These are phyloP conservation scores for Mythimna lalbum DNA, from an alignment of 2,888 invertebrate genomes.

Conservation along the genomic window DNA sequence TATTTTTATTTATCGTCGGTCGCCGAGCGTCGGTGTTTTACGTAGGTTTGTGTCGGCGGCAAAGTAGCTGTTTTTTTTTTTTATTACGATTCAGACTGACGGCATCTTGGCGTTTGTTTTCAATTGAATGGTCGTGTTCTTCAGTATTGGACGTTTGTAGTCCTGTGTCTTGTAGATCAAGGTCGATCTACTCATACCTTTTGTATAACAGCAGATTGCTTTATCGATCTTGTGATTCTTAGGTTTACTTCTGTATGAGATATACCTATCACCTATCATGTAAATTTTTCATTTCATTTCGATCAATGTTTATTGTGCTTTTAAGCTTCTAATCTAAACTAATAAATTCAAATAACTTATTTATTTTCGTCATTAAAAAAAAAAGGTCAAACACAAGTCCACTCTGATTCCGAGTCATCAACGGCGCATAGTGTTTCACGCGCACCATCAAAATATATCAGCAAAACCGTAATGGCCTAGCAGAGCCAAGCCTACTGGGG, in stretches of 20 bases:
- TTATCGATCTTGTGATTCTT: conserved; percentile 2
- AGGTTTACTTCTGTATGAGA: too few relatives aligned
- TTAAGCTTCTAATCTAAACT: too few relatives aligned
- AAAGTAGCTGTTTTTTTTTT: conserved; percentile 55
- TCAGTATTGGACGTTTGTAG: conserved; percentile 27
- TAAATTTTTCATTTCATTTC: too few relatives aligned
- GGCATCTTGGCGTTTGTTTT: conserved; percentile 45
- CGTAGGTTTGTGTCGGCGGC: conserved; percentile 60
- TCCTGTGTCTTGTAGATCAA: conserved; percentile 28
- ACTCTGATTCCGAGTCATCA: too few relatives aligned
- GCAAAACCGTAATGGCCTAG: too few relatives aligned
- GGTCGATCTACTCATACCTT: conserved; percentile 10
- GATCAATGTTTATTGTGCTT: too few relatives aligned
- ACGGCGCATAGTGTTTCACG: too few relatives aligned
- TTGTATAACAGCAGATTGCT: conserved; percentile 18
- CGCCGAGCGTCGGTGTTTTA: conserved; percentile 70
- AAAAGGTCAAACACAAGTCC: too few relatives aligned
- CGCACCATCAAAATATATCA: too few relatives aligned
- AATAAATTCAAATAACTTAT: too few relatives aligned
- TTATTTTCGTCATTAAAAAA: too few relatives aligned
- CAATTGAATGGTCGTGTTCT: conserved; percentile 45
- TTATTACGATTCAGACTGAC: conserved; percentile 34
- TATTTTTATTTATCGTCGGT: conserved; percentile 83
- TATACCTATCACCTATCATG: background rate
- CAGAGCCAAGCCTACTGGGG: too few relatives aligned